Conservation (phyloP, 37 sponge, comb jelly and placozoan genomes). For the Hexactinellida sp. region DNA sequence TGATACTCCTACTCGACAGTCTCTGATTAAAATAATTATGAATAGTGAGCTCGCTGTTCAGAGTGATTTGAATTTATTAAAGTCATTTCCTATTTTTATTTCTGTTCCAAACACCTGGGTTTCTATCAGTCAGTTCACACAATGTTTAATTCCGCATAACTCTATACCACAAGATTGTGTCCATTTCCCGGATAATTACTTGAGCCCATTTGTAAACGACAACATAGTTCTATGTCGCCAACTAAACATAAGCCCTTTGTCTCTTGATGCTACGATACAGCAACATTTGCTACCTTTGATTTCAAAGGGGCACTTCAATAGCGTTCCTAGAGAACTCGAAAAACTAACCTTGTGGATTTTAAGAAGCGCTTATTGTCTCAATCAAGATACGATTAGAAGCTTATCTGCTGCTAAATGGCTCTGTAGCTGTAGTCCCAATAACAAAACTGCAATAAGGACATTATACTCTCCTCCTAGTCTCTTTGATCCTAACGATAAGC, state of each 20-base stretch:
- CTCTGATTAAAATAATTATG: neutral
- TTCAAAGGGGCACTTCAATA: neutral
- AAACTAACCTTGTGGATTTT: neutral
- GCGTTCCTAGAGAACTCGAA: neutral
- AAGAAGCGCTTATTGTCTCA: neutral
- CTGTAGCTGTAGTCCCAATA: neutral
- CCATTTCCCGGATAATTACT: neutral
- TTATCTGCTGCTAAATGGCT: neutral
- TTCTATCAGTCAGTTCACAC: neutral
- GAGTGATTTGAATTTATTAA: neutral
- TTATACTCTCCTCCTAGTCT: neutral
- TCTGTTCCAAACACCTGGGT: neutral
- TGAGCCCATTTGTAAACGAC: neutral
- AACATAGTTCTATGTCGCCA: neutral
- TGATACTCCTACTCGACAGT: neutral
- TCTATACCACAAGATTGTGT: neutral
- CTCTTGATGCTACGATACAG: neutral
- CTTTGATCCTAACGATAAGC: neutral
- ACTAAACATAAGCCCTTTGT: neutral
- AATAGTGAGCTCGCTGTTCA: neutral
- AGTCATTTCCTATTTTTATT: neutral
- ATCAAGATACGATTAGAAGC: neutral
- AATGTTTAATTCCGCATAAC: neutral
- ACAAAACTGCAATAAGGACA: neutral
- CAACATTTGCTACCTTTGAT: neutral